phyloP scores from a whole-genome alignment of 30 jellyfish, hydroid and myxozoan genomes.

The Pelagia noctiluca region DNA sequence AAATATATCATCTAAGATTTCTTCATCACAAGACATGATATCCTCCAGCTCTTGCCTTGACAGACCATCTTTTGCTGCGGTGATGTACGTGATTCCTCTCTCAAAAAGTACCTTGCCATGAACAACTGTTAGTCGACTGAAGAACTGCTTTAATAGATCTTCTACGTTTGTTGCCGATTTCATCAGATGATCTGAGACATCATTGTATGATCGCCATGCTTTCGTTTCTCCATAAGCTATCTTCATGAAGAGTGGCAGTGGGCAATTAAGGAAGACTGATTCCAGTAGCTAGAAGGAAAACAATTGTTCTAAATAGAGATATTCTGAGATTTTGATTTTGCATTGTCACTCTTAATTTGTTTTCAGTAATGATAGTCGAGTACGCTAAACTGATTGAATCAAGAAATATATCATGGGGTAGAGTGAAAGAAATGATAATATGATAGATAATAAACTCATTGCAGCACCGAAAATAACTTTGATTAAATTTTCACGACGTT shows the following conservation, averaged over 20 bases:
- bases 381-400: no score
- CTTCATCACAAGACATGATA: conserved; percentile 51
- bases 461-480: no score
- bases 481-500: no score
- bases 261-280: conserved; percentile 13
- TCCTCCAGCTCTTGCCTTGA: conserved; percentile 56
- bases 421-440: no score
- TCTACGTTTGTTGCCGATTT: conserved; percentile 7
- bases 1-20: conserved; percentile 33
- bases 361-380: no score
- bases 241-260: conserved; percentile 41
- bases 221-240: conserved; percentile 37
- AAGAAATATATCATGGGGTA: no score
- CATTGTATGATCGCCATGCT: conserved; percentile 37
- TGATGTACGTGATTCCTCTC: conserved; percentile 38
- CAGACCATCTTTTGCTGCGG: conserved; percentile 47
- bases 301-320: no score
- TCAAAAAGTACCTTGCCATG: conserved; percentile 41
- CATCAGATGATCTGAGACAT: conserved; percentile 18
- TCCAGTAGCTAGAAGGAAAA: conserved; percentile 1
- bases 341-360: no score
- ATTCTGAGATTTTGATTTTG: no score
- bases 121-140: conserved; percentile 13
- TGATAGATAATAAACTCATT: no score
- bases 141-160: conserved; percentile 20